A percentile compares a stretch with the other conserved stretches of the same genome.
phyloP scores from a whole-genome alignment of 2,888 invertebrate genomes.

The Alitta virens region DNA sequence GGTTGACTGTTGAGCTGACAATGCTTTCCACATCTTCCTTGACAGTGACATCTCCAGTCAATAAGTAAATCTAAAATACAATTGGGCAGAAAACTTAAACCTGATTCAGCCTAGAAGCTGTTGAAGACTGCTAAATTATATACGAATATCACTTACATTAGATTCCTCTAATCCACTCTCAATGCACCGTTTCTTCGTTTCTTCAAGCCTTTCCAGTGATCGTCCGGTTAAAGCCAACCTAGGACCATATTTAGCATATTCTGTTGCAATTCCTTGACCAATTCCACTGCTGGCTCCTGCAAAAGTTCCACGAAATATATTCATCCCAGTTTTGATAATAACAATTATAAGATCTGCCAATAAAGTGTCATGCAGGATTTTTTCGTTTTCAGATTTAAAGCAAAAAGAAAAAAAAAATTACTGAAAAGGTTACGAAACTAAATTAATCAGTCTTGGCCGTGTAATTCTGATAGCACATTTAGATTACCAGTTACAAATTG shows the following conservation, averaged over 20 bases:
- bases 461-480: too few relatives aligned
- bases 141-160: too few relatives aligned
- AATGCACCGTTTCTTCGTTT: not conserved
- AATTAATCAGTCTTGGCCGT: too few relatives aligned
- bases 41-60: not conserved
- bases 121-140: too few relatives aligned
- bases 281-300: not conserved
- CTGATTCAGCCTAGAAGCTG: too few relatives aligned
- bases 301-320: too few relatives aligned
- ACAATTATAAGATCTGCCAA: too few relatives aligned
- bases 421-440: not conserved
- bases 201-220: not conserved
- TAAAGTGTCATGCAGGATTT: not conserved
- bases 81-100: too few relatives aligned
- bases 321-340: too few relatives aligned
- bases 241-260: not conserved
- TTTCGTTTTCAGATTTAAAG: not conserved
- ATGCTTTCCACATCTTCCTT: conserved; percentile 2
- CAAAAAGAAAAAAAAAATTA: not conserved
- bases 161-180: not conserved
- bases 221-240: not conserved
- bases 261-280: not conserved
- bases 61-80: not conserved
- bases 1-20: not conserved
- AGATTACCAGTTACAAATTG: too few relatives aligned